Evolutionary conservation across 2,113 vertebrate species (phyloP), one percentile per base, ranked within the genome.

Genomic region (Pipra filicauda): DNA sequence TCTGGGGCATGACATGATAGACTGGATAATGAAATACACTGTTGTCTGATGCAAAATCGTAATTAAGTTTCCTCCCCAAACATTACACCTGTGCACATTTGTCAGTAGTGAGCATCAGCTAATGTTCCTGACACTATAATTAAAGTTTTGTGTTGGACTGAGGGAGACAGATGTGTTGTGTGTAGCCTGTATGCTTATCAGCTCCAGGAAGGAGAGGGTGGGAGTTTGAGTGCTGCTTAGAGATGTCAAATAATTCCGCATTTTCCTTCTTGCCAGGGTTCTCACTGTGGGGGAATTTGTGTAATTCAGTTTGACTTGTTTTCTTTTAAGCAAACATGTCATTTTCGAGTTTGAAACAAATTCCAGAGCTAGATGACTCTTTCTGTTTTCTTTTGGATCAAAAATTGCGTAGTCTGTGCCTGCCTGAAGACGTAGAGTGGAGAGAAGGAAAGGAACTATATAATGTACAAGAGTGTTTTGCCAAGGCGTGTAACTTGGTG

Each of bases 21-120:
- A 30, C 49, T 48, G 54, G 84, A 77, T 78, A 86, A 75, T 81
- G 95, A 94, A 79, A 88, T 69, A 48, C 51, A 28, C 46, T 52
- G 33, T 61, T 58, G 67, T 83, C 80, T 78, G 65, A 80, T 93
- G 72, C 35, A 88, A 79, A 86, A 54, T 69, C 85, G 67, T 96
- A 67, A 94, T 95, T 81, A 89, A 85, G 51, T 83, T 91, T 91
- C 90, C 67, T 93, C 78, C 93, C 82, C 70, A 92, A 91, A 84
- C 69, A 83, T 84, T 96, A 84, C 31, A 94, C 91, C 93, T 95
- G 62, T 43, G 84, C 81, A 24, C 66, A 54, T 88, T 91, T 89
- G 81, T 80, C 89, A 91, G 19, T 51, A 30, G 62, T 2, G 26
- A 91, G 85, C 85, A 83, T 82, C 83, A 80, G 72, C 67, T 73